phyloP scores from a whole-genome alignment of 2,888 invertebrate genomes.

The Onchidella celtica region DNA sequence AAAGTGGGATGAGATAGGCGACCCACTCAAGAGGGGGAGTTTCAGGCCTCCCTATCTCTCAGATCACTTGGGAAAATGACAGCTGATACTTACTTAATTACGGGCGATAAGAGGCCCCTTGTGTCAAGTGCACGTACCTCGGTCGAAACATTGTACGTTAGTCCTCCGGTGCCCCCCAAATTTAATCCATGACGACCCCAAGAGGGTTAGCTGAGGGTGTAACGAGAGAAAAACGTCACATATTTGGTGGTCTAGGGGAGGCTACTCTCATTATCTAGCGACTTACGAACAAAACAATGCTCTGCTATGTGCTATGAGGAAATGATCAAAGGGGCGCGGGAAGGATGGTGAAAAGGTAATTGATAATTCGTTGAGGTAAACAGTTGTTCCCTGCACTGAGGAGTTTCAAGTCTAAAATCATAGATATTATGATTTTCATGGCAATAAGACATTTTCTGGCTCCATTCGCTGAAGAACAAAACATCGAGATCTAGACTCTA shows the following conservation, averaged over 20 bases:
- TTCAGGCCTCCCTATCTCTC: slow-evolving; percentile 22
- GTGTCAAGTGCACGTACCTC: slow-evolving; percentile 34
- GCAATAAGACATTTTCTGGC: no score
- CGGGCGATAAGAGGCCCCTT: slow-evolving; percentile 39
- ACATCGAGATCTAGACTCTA: no score
- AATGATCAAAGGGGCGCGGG: no score
- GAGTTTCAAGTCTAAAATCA: no score
- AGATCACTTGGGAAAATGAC: slow-evolving; percentile 42
- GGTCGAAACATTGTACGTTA: slow-evolving; percentile 18
- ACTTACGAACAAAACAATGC: no score
- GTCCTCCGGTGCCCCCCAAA: slow-evolving; percentile 41
- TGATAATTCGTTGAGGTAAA: no score
- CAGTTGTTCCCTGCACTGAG: no score
- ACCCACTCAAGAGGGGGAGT: slow-evolving; percentile 39
- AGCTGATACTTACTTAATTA: slow-evolving; percentile 48
- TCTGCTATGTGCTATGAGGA: no score
- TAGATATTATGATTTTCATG: no score
- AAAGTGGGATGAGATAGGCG: slow-evolving; percentile 44
- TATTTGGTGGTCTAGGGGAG: background rate
- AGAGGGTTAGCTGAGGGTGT: slow-evolving; percentile 35
- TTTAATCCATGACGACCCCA: slow-evolving; percentile 47
- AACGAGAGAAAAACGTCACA: slow-evolving; percentile 21
- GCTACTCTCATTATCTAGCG: slow-evolving; percentile 19
- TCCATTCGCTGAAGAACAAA: no score
- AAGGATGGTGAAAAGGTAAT: no score